Percentiles rank a stretch among this genome's conserved stretches.
phyloP scores from a whole-genome alignment of 2,888 invertebrate species.

The Eupithecia pulchellata region DNA sequence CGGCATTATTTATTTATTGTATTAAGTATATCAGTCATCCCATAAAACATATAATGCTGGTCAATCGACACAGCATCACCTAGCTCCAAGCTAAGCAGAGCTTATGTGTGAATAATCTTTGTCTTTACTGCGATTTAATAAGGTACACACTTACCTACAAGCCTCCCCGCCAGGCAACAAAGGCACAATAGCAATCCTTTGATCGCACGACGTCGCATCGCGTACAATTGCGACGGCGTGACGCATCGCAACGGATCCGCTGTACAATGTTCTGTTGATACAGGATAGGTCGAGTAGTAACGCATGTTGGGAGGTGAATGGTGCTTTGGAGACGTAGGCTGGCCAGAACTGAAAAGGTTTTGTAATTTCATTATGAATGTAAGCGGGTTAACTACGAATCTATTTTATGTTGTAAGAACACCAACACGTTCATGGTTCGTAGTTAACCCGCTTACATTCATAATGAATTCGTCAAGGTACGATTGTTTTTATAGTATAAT shows the following conservation, averaged over 20 bases:
- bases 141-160: conserved; percentile 45
- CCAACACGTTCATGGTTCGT: no score
- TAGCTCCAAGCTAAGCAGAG: no score
- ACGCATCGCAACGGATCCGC: conserved; percentile 58
- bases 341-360: conserved; percentile 24
- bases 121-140: neutral
- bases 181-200: conserved; percentile 52
- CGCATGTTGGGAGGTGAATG: conserved; percentile 50
- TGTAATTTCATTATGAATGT: no score
- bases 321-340: conserved; percentile 44
- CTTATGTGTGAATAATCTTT: neutral
- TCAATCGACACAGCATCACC: neutral
- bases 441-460: no score
- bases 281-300: conserved; percentile 50
- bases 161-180: conserved; percentile 54
- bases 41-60: no score
- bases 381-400: no score
- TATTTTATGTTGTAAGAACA: no score
- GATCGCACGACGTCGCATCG: conserved; percentile 40
- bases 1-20: no score
- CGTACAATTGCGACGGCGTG: conserved; percentile 35
- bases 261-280: conserved; percentile 28
- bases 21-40: no score
- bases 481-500: no score
- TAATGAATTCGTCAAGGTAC: no score